phyloP scores from a whole-genome alignment of 2,113 vertebrate species.

The Indicator indicator region DNA sequence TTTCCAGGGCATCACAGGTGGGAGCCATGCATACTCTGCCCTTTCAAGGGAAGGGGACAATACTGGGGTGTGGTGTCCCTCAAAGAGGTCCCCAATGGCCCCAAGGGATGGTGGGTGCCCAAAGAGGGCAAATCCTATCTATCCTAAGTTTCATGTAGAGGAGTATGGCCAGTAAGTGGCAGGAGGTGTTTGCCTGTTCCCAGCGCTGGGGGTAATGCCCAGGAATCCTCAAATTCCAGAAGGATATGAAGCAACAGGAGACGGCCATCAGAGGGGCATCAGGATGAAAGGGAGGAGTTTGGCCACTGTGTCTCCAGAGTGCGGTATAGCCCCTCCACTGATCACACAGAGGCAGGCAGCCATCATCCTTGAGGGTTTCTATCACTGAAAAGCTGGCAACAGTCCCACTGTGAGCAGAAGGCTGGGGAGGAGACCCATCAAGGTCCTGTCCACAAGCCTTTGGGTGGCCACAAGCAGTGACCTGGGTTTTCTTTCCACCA shows the following conservation, averaged over 20 bases:
- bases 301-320: not conserved
- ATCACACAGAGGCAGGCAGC: not conserved
- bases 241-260: not conserved
- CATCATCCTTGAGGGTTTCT: not conserved
- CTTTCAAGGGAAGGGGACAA: not conserved
- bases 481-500: constrained; percentile 19
- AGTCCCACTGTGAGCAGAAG: not conserved
- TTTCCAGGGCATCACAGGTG: constrained; percentile 91
- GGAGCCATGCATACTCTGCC: accelerated
- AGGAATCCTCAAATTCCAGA: not conserved
- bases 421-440: not conserved
- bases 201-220: not conserved
- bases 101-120: not conserved
- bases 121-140: not conserved
- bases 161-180: not conserved
- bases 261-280: not conserved
- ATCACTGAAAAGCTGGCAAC: not conserved
- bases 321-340: not conserved
- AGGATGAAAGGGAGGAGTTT: not conserved
- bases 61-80: not conserved
- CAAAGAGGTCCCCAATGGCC: not conserved
- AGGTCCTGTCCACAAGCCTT: not conserved
- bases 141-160: not conserved
- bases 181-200: not conserved
- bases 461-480: not conserved